phyloP scores from a whole-genome alignment of 2,797 vertebrate species.

The Ambastaia sidthimunki region DNA sequence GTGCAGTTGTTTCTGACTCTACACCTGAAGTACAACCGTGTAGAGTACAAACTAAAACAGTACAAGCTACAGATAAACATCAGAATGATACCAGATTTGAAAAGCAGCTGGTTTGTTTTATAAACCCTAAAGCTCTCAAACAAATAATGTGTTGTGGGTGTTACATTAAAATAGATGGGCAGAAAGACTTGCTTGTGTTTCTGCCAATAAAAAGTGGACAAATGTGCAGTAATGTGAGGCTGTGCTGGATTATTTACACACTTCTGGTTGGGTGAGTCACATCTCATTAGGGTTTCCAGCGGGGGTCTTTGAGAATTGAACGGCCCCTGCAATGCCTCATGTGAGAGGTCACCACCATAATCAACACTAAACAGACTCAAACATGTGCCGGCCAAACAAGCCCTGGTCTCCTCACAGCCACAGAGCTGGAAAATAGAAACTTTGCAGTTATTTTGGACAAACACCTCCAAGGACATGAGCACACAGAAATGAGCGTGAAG shows the following conservation, averaged over 20 bases:
- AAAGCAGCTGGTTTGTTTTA: neutral
- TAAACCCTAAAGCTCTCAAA: neutral
- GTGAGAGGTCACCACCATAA: constrained; percentile 52
- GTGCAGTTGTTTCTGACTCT: neutral
- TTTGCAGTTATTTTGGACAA: constrained; percentile 32
- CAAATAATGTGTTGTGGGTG: neutral
- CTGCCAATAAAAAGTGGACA: constrained; percentile 19
- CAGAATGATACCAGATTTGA: neutral
- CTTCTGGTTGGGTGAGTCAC: constrained; percentile 44
- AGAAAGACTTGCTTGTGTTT: neutral
- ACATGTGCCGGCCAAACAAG: constrained; percentile 39
- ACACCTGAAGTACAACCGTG: neutral
- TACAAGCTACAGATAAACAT: too few species aligned
- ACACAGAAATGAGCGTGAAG: constrained; percentile 17
- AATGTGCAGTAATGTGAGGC: constrained; percentile 16
- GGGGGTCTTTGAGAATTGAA: constrained; percentile 47
- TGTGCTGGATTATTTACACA: constrained; percentile 30
- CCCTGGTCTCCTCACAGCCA: constrained; percentile 25
- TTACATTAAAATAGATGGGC: neutral
- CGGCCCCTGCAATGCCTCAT: constrained; percentile 38
- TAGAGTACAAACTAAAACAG: neutral
- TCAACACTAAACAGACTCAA: constrained; percentile 43
- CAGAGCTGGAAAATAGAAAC: constrained; percentile 37
- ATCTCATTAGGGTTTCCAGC: constrained; percentile 37
- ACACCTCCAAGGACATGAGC: constrained; percentile 38